Base-by-base conservation (phyloP, 2,797 vertebrate species). In the Ataeniobius toweri region DNA sequence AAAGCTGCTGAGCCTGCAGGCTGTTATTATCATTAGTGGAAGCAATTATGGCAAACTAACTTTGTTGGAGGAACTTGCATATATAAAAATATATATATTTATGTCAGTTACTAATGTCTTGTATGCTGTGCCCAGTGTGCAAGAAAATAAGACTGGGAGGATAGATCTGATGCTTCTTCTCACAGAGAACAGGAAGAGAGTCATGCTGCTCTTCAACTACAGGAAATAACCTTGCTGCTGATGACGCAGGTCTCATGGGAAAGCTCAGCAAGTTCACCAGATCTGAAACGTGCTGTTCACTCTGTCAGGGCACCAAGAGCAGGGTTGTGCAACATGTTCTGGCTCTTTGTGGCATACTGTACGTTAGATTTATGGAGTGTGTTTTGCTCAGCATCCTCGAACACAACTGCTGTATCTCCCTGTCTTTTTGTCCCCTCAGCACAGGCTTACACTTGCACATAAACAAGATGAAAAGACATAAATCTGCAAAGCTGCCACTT, bases 141-240 rank as follows among this genome's bases (percentile, higher is more conserved):
- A 61, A 72, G 44, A 83, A 80, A 79, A 26, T 12, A 61, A 67
- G 58, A 78, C 77, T 74, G 56, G 55, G 71, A 80, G 58, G 72
- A n/a, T 80, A 84, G 80, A 83, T 71, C 73, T 74, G 77, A 86
- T 82, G 82, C 83, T 77, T 87, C 87, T 88, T 84, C 82, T 81
- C 87, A 85, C 71, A 80, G 71, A 88, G 91, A 91, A 93, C 93
- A 93, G 92, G 92, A 94, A 92, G 78, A 84, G 87, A 90, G 75
- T 92, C 88, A 86, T 80, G 89, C 91, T 93, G 90, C 89, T 93
- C 89, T 90, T 88, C 81, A 88, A 84, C 89, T 91, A 93, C 91
- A 92, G 92, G 91, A 93, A 93, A 89, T 93, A 92, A 93, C 90
- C 92, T 92, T 83, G 91, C 87, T 79, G 86, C 86, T 55, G 76